Evolutionary conservation across 2,113 vertebrate species (phyloP), one percentile per base, ranked within the genome.

Genomic region (Ictalurus punctatus): DNA sequence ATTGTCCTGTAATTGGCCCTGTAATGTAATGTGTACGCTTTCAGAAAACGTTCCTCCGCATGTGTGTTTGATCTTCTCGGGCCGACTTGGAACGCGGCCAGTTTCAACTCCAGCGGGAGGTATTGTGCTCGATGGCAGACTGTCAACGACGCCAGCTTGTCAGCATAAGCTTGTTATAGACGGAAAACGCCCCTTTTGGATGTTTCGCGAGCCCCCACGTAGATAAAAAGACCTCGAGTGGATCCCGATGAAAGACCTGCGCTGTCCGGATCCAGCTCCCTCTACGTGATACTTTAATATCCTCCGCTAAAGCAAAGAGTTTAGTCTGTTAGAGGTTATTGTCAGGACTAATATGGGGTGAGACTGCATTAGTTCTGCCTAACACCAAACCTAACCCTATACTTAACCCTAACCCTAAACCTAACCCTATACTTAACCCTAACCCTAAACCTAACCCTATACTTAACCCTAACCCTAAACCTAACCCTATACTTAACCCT

Each of bases 91-190:
- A 88, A 27, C n/a, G 0, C 21, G 40, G 84, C 92, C 92, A 93
- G 85, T 52, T 84, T 61, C 92, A 93, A 91, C 91, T 56, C 89
- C 86, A 80, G 88, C 87, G 86, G 84, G 92, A 88, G 88, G 90
- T 84, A 82, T 91, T 74, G 90, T 89, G 85, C 89, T 83, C 61
- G 16, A 61, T 88, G 88, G 92, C 89, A 63, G 80, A 8, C 34
- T 23, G 87, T 89, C 91, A 92, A 40, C 52, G 67, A 52, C 21
- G 84, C 78, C 71, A 87, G 90, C 92, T 90, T 83, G 87, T 89
- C 87, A 83, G 86, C 81, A 76, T 89, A 86, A 79, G 89, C 81
- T 87, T 52, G 52, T 87, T 84, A 67, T 86, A 84, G 65, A 86
- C 73, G 61, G 88, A 88, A 80, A 89, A 87, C 86, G 85, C 89